Evolutionary conservation across 2,113 vertebrate genomes (phyloP), one percentile per base, ranked within the genome.

Genomic region (Cavia porcellus): DNA sequence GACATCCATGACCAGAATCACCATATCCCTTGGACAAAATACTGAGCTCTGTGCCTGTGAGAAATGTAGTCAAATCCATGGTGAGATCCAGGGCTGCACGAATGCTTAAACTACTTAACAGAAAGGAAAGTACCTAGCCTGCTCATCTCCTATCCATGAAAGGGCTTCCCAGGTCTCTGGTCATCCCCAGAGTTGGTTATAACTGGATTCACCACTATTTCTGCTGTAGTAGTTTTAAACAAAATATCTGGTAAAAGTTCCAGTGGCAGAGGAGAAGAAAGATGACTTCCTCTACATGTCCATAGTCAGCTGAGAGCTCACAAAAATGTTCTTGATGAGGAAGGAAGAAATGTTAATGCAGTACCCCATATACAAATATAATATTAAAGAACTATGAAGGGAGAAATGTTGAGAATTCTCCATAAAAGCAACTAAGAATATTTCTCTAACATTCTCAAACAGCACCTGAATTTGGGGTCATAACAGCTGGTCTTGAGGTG

Each of bases 21-120:
- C 86, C 50, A 90, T 95, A 92, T 86, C 96, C 84, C 77, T 80
- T 24, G 89, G 94, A 79, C 89, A 95, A 15, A 95, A 94, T 19
- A 96, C 75, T 59, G 94, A 96, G 28, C 57, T 52, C 42, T 68
- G 61, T 32, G 86, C 85, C 83, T 62, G 64, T 30, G 85, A 97
- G 89, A 96, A 92, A 61, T 66, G 85, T n/a, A 50, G 3, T 11
- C 86, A 61, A 45, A 61, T 24, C 42, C 55, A 42, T 74, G 59
- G 0, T 8, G 57, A 81, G 35, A 15, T 38, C 59, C 85, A 52
- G n/a, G 8, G 7, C 45, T 50, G n/a, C 0, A 1, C 0, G 2
- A 45, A 1, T 62, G 32, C 81, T 61, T 50, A 85, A 66, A n/a
- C 57, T 52, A 28, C n/a, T 35, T 15, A 61, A 70, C 14, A 75